A percentile compares a stretch with the other conserved stretches of the same genome.
phyloP scores from a whole-genome alignment of 2,113 vertebrate species.

The Phalacrocorax carbo region DNA sequence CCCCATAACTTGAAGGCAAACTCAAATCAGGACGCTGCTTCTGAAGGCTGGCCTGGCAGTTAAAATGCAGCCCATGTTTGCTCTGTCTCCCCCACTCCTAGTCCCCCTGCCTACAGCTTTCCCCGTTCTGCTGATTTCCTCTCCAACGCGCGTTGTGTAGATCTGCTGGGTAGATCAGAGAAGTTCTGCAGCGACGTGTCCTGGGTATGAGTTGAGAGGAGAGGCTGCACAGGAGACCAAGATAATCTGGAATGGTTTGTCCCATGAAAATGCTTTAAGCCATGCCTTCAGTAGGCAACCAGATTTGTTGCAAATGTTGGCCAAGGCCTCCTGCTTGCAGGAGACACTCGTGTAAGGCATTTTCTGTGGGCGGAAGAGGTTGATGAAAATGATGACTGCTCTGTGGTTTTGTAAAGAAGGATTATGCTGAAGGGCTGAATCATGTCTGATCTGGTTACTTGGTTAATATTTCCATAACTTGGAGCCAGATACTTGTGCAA shows the following conservation, averaged over 20 bases:
- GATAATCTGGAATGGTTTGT: not conserved
- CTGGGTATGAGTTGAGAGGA: not conserved
- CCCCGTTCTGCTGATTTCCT: not conserved
- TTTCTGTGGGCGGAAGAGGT: not conserved
- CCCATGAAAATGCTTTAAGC: not conserved
- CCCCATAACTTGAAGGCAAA: not conserved
- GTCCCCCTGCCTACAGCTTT: not conserved
- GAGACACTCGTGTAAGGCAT: conserved; percentile 13
- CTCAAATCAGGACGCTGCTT: not conserved
- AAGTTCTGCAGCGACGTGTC: not conserved
- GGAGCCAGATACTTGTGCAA: conserved; percentile 58
- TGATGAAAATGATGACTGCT: not conserved
- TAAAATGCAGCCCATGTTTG: not conserved
- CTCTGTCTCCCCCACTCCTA: not conserved
- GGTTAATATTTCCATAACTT: conserved; percentile 52
- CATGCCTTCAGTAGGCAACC: not conserved
- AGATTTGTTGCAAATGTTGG: not conserved
- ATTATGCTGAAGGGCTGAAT: conserved; percentile 58
- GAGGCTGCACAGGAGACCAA: not conserved
- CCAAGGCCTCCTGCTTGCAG: not conserved
- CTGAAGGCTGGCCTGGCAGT: not conserved
- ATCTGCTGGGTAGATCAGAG: not conserved
- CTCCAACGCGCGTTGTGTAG: rapidly evolving
- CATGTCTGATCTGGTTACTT: conserved; percentile 64
- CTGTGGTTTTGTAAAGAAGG: conserved; percentile 59